A percentile compares a stretch with the other conserved stretches of the same genome.
Evolutionary conservation across 2,888 invertebrate genomes (phyloP).

Genomic region (Seira musarum): DNA sequence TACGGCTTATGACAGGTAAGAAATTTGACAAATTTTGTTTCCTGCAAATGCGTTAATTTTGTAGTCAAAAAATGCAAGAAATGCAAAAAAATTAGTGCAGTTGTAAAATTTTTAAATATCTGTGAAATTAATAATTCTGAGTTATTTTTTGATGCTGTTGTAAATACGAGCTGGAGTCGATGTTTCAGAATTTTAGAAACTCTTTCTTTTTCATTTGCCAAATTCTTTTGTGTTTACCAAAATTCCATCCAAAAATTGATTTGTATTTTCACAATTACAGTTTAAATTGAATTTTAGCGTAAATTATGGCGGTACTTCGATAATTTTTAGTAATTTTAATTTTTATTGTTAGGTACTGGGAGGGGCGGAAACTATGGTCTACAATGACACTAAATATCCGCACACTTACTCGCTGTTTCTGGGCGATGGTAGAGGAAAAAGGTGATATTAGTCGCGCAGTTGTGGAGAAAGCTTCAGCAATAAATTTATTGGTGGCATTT

Average conservation of each 20-base stretch:
- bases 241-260: too few species aligned
- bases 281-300: neutral
- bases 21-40: conserved; percentile 23
- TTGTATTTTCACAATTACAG: neutral
- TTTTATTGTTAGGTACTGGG: conserved; percentile 54
- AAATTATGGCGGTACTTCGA: too few species aligned
- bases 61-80: too few species aligned
- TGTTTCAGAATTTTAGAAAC: too few species aligned
- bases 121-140: too few species aligned
- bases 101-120: neutral
- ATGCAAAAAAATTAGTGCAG: neutral
- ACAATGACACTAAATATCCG: conserved; percentile 58
- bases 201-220: too few species aligned
- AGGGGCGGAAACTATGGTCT: conserved; percentile 59
- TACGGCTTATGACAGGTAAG: conserved; percentile 66
- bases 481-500: conserved; percentile 64
- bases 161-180: too few species aligned
- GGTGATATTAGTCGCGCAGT: conserved; percentile 16
- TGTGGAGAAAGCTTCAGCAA: conserved; percentile 60
- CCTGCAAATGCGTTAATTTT: too few species aligned
- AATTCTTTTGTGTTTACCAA: too few species aligned
- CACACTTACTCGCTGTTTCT: conserved; percentile 57
- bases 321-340: neutral
- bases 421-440: conserved; percentile 60
- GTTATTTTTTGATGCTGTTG: too few species aligned